A percentile compares a stretch with the other conserved stretches of the same genome.
phyloP scores from a whole-genome alignment of 2,113 vertebrate genomes.

The Scophthalmus maximus region DNA sequence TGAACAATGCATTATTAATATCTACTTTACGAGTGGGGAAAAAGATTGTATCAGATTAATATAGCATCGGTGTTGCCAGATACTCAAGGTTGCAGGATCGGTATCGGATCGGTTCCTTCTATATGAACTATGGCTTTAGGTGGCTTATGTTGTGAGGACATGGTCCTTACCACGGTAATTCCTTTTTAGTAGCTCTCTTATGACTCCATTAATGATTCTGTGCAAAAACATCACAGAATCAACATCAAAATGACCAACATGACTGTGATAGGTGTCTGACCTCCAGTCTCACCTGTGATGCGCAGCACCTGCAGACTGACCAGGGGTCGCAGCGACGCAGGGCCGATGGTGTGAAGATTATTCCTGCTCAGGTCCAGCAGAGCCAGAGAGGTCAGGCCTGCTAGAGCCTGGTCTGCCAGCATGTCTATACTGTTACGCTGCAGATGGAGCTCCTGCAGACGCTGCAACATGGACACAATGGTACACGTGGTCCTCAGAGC shows the following conservation, averaged over 20 bases:
- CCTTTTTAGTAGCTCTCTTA: neutral
- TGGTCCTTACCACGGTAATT: no score
- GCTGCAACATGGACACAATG: constrained; percentile 72
- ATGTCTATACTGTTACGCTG: constrained; percentile 90
- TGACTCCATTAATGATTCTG: neutral
- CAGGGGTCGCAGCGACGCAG: constrained; percentile 83
- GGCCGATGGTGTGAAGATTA: constrained; percentile 87
- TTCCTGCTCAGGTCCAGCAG: constrained; percentile 92
- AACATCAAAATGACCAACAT: neutral
- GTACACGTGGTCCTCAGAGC: neutral
- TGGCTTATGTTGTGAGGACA: no score
- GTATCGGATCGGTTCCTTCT: no score
- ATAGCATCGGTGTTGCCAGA: no score
- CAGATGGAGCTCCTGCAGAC: constrained; percentile 91
- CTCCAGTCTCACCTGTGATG: constrained; percentile 84
- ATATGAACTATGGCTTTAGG: no score
- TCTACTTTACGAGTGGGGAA: no score
- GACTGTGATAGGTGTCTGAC: neutral
- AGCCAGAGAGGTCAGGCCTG: constrained; percentile 88
- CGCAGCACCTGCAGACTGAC: constrained; percentile 92
- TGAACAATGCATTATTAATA: no score
- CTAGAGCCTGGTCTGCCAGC: constrained; percentile 87
- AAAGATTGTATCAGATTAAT: no score
- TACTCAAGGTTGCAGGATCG: no score
- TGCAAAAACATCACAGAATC: no score